phyloP scores from a whole-genome alignment of 2,797 vertebrate species.

The Ctenosaura bakeri region DNA sequence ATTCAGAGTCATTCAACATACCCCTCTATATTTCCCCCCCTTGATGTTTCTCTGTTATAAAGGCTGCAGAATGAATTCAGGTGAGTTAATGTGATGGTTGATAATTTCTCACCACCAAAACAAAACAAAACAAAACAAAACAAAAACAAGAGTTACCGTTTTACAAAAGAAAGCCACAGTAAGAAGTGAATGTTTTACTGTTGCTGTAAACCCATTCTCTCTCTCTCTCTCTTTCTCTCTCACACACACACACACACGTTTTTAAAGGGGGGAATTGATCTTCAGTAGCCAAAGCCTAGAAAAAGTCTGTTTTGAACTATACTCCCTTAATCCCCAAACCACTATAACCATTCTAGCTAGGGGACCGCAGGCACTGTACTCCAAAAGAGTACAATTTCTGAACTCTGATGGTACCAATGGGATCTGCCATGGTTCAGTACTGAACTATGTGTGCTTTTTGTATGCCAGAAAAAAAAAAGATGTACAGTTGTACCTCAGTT shows the following conservation, averaged over 20 bases:
- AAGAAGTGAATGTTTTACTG: neutral
- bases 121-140: neutral
- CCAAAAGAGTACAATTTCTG: too few relatives aligned
- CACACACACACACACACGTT: too few relatives aligned
- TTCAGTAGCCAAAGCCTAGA: too few relatives aligned
- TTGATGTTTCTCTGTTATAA: constrained; percentile 1
- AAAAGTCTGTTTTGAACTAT: too few relatives aligned
- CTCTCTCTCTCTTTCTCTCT: too few relatives aligned
- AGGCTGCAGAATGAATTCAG: neutral
- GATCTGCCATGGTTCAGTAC: neutral
- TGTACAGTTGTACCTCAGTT: neutral
- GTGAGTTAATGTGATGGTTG: neutral
- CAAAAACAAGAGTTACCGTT: neutral
- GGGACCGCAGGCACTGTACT: too few relatives aligned
- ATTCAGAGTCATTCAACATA: neutral
- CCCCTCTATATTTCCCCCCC: neutral
- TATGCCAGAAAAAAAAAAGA: neutral
- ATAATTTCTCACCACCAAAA: neutral
- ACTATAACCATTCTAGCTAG: too few relatives aligned
- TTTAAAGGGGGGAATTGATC: too few relatives aligned
- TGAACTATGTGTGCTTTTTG: neutral
- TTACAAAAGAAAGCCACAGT: neutral
- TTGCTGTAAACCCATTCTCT: neutral
- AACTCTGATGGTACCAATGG: neutral
- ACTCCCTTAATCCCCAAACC: too few relatives aligned